phyloP scores from a whole-genome alignment of 2,888 invertebrate genomes.

The Hirtodrosophila trivittata region DNA sequence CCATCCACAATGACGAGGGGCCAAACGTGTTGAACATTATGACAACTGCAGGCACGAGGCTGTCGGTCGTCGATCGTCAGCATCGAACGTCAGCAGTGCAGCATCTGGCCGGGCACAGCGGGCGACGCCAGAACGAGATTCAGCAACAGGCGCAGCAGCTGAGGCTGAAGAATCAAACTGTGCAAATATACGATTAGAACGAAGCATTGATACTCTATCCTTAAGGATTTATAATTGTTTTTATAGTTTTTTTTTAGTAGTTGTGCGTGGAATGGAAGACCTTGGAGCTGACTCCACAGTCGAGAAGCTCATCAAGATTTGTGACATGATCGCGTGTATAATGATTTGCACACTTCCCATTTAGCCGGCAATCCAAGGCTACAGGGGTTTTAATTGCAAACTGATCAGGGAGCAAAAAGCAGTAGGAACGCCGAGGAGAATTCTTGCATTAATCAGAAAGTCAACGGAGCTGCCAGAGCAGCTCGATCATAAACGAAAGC shows the following conservation, averaged over 20 bases:
- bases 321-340: slow-evolving; percentile 45
- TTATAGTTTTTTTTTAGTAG: too few relatives aligned
- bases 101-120: slow-evolving; percentile 70
- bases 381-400: slow-evolving; percentile 71
- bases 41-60: slow-evolving; percentile 76
- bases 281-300: not conserved
- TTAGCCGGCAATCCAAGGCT: slow-evolving; percentile 54
- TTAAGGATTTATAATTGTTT: not conserved
- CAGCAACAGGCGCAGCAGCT: slow-evolving; percentile 32
- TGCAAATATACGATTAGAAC: slow-evolving; percentile 8
- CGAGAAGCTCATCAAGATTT: slow-evolving; percentile 32
- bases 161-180: slow-evolving; percentile 25
- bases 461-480: slow-evolving; percentile 76
- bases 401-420: slow-evolving; percentile 19
- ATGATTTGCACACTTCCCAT: slow-evolving; percentile 58
- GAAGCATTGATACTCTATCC: slow-evolving; percentile 52
- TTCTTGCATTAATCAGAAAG: slow-evolving; percentile 80
- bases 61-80: slow-evolving; percentile 38
- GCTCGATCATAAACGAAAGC: slow-evolving; percentile 74
- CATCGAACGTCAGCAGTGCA: slow-evolving; percentile 11
- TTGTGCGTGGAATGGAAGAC: not conserved
- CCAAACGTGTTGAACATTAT: slow-evolving; percentile 81
- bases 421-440: slow-evolving; percentile 63
- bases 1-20: slow-evolving; percentile 42
- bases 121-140: slow-evolving; percentile 49